Conservation (phyloP, 2,888 invertebrate species). For the Troilus luridus region DNA sequence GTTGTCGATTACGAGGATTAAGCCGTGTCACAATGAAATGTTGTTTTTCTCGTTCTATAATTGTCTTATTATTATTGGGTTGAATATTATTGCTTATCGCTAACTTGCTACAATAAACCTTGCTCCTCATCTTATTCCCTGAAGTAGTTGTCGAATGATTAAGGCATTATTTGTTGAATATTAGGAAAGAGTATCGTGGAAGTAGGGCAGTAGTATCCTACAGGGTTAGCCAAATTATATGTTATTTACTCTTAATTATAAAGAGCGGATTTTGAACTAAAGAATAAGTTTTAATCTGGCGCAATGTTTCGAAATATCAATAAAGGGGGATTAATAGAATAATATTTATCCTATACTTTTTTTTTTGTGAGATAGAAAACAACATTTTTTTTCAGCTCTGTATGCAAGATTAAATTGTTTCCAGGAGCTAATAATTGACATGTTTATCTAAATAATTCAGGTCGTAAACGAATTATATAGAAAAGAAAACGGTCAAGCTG, state of each 20-base stretch:
- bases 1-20: neutral
- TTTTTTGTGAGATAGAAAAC: neutral
- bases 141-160: neutral
- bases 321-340: neutral
- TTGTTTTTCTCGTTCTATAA: neutral
- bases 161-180: neutral
- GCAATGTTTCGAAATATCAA: neutral
- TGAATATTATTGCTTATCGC: neutral
- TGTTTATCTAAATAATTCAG: neutral
- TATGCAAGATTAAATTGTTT: neutral
- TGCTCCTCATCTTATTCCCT: neutral
- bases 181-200: neutral
- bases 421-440: neutral
- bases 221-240: neutral
- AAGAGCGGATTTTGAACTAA: neutral
- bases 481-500: no score
- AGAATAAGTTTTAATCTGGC: neutral
- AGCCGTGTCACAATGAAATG: neutral
- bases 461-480: neutral
- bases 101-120: neutral
- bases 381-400: neutral
- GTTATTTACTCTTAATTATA: neutral
- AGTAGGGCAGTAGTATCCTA: neutral
- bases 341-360: neutral
- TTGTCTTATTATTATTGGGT: neutral